A percentile compares a stretch with the other conserved stretches of the same genome.
These are phyloP conservation scores for Pseudomyrmex concolor DNA, from an alignment of 1,140 invertebrate species.

Conservation along the genomic window DNA sequence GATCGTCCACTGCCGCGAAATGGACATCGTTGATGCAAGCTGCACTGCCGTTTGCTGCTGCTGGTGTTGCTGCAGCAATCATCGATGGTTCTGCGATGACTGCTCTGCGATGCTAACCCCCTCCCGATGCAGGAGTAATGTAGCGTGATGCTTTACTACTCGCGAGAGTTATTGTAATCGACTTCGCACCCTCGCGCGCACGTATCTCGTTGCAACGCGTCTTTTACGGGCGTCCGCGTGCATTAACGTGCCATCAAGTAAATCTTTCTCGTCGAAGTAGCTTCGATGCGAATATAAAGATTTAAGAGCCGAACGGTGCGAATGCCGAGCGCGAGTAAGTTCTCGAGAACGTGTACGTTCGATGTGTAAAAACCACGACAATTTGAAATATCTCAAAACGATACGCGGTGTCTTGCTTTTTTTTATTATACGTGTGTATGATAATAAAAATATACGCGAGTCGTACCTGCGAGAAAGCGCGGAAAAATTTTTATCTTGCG, in stretches of 20 bases:
- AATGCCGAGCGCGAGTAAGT: neutral
- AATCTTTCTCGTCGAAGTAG: constrained; percentile 17
- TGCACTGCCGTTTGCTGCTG: neutral
- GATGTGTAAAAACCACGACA: neutral
- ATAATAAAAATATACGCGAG: neutral
- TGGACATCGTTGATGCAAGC: constrained; percentile 41
- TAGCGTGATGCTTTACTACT: constrained; percentile 53
- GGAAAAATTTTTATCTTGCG: neutral
- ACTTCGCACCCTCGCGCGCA: neutral
- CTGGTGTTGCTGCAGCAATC: constrained; percentile 30
- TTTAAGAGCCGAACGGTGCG: constrained; percentile 39
- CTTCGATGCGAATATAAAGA: constrained; percentile 12
- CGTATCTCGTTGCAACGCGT: neutral
- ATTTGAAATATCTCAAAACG: neutral
- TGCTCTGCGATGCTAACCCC: neutral
- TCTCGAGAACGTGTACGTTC: constrained; percentile 31
- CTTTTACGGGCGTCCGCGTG: constrained; percentile 17
- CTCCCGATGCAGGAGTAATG: constrained; percentile 48
- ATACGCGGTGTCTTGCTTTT: too few species aligned
- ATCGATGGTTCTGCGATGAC: constrained; percentile 31
- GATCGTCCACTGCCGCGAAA: neutral
- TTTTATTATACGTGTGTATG: too few species aligned
- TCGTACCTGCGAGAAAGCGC: too few species aligned
- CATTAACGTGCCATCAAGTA: constrained; percentile 45
- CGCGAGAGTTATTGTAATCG: constrained; percentile 57